phyloP scores from a whole-genome alignment of 1,140 invertebrate species.

The Temnothorax longispinosus region DNA sequence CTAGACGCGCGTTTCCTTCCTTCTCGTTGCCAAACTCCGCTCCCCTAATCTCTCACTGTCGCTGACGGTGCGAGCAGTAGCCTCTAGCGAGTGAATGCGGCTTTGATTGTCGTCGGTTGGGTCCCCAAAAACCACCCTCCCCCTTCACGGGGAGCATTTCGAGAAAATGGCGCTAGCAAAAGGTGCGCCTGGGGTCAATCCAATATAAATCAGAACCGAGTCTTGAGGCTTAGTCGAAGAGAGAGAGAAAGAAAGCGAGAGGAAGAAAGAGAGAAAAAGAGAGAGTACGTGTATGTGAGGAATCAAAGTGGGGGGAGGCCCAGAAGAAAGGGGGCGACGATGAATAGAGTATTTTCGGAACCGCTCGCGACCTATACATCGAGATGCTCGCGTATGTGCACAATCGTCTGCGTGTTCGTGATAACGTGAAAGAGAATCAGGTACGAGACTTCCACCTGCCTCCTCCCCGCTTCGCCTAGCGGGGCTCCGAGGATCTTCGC shows the following conservation, averaged over 20 bases:
- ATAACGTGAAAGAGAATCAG: slow-evolving; percentile 72
- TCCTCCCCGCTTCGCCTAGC: neutral
- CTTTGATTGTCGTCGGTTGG: slow-evolving; percentile 81
- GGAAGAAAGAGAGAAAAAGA: neutral
- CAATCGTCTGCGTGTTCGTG: slow-evolving; percentile 48
- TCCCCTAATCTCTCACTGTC: slow-evolving; percentile 69
- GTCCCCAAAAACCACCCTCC: slow-evolving; percentile 65
- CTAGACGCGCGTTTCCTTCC: slow-evolving; percentile 59
- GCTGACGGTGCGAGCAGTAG: slow-evolving; percentile 74
- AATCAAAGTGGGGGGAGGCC: slow-evolving; percentile 53
- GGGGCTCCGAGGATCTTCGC: slow-evolving; percentile 4
- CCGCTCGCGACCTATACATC: slow-evolving; percentile 60
- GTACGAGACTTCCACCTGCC: slow-evolving; percentile 67
- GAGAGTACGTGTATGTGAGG: neutral
- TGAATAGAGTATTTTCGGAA: slow-evolving; percentile 76
- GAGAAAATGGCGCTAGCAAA: slow-evolving; percentile 76
- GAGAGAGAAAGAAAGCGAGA: slow-evolving; percentile 19
- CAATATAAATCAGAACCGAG: slow-evolving; percentile 82
- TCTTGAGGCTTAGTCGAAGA: slow-evolving; percentile 62
- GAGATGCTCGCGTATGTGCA: slow-evolving; percentile 26
- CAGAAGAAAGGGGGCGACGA: slow-evolving; percentile 49
- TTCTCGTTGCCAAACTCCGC: slow-evolving; percentile 46
- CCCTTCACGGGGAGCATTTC: slow-evolving; percentile 72
- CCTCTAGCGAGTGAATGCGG: slow-evolving; percentile 78
- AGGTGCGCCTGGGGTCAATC: slow-evolving; percentile 81